Evolutionary conservation across 2,888 invertebrate genomes (phyloP), one percentile per base, ranked within the genome.

Genomic region (Mesorhabditis spiculigera): DNA sequence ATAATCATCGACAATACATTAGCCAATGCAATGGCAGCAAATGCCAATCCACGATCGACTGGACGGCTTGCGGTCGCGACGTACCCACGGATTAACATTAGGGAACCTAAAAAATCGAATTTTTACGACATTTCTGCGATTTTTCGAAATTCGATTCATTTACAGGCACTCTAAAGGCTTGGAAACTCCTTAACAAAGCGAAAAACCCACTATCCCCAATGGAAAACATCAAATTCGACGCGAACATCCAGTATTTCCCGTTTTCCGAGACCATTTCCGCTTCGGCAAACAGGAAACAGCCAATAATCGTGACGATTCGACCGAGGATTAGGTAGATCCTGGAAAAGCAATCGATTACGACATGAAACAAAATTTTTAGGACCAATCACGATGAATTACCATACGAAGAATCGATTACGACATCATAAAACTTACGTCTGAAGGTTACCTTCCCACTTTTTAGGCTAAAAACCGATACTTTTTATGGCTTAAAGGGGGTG

Each of bases 81-180:
- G 64, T 75, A 75, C 8, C 73, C 75, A 5, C 75, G 72, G 45
- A 75, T 71, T 8, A 75, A 71, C 5, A 71, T 68, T n/a, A 73
- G 71, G 4, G 75, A 73, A 68, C 70, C 70, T 70, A 58, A 62
- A 70, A 41, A 43, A 63, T 3, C 28, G 28, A 28, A 28, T 28
- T 28, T 28, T 28, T 28, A 28, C 28, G 28, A 28, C 1, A 28
- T 28, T 28, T 28, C 28, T 28, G 28, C 28, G 28, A 28, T 28
- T 28, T 28, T 28, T 28, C 28, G 28, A 28, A 28, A 28, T 28
- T 28, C 28, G 28, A 28, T n/a, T n/a, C n/a, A n/a, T n/a, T n/a
- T n/a, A n/a, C 28, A 28, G 28, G 28, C 28, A 28, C 28, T 28
- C 28, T 1, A 28, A 28, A 28, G 28, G 28, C 28, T 28, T 13